Evolutionary conservation across 2,113 vertebrate genomes (phyloP), one percentile per base, ranked within the genome.

Genomic region (Aptenodytes patagonicus): DNA sequence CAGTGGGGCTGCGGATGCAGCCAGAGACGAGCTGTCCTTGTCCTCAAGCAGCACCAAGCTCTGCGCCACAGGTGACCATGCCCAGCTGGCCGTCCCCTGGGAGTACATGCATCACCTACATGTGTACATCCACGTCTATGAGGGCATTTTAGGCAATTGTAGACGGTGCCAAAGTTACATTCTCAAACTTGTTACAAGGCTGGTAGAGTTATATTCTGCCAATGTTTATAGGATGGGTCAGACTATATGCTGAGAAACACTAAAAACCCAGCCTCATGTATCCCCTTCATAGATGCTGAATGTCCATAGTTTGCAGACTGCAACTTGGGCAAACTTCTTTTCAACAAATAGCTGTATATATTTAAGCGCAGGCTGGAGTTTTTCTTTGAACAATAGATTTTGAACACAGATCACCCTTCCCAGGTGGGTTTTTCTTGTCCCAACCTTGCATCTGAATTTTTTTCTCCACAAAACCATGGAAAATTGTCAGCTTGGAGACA

Each of bases 81-180:
- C 36, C 44, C 72, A 62, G 52, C 47, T 72, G 62, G 21, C 46
- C 4, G 1, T 69, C 31, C 31, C 60, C 46, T 72, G 58, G 13
- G 24, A 32, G 13, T 9, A 46, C 52, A 26, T 2, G 2, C 47
- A 18, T 66, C 62, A 38, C 54, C 34, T 42, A 5, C 22, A 26
- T 0, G 1, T 12, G 6, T 16, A 13, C 1, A 2, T 46, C 25
- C n/a, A 5, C 2, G 3, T 11, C 49, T 25, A 1, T 44, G 24
- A 54, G 22, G 21, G 11, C 15, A 36, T 49, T 55, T 82, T 38
- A 26, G n/a, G 34, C 52, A 26, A 14, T 16, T 29, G 60, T 38
- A 66, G 44, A 7, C 66, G 40, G 13, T 88, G 38, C 10, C 29
- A 68, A 79, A 77, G 34, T 65, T 72, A 28, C 5, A 2, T 19